phyloP scores from a whole-genome alignment of 2,113 vertebrate species.

The Hystrix brachyura region DNA sequence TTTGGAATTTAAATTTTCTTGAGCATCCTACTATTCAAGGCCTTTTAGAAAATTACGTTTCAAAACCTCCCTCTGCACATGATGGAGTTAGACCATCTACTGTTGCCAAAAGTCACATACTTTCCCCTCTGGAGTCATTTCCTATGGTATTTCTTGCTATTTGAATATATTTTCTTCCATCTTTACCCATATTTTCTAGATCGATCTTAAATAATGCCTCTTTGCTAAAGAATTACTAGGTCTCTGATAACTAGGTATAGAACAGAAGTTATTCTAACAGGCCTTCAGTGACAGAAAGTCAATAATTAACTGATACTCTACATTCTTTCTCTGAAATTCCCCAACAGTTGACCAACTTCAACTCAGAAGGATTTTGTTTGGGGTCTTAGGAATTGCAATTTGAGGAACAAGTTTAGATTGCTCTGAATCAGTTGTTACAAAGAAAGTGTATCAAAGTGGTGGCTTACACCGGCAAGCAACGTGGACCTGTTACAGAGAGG shows the following conservation, averaged over 20 bases:
- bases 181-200: neutral
- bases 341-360: neutral
- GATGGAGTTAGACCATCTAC: neutral
- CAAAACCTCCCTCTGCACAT: neutral
- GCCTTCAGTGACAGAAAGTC: neutral
- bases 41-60: neutral
- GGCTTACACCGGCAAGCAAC: neutral
- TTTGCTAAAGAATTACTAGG: neutral
- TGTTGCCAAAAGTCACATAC: neutral
- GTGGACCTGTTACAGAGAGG: no score
- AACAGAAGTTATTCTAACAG: neutral
- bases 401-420: neutral
- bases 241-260: neutral
- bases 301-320: neutral
- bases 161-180: neutral
- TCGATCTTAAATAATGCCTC: neutral
- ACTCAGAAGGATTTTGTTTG: neutral
- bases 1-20: neutral
- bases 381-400: neutral
- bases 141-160: neutral
- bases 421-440: neutral
- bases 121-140: neutral
- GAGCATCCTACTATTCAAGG: neutral
- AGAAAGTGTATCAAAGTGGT: neutral
- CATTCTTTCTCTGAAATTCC: neutral